Percentiles rank a stretch among this genome's conserved stretches.
These are phyloP conservation scores for Beris chalybata DNA, from an alignment of 2,888 invertebrate genomes.

Conservation along the genomic window DNA sequence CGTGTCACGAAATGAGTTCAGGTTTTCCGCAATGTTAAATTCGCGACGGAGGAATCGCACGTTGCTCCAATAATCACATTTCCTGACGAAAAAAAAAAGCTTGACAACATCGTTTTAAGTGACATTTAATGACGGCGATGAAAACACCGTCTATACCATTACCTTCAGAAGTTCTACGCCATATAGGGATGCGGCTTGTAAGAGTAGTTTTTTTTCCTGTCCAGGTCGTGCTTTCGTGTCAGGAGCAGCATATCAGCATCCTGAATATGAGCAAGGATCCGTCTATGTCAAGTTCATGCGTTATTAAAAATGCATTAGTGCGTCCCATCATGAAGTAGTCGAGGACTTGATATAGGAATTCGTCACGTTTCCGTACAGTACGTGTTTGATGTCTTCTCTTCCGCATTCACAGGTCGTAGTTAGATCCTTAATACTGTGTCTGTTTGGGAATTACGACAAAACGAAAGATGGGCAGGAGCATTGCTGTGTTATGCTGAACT, in stretches of 20 bases:
- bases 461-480: no score
- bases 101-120: constrained; percentile 27
- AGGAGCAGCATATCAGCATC: no score
- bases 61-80: constrained; percentile 12
- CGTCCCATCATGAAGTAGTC: constrained; percentile 18
- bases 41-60: constrained; percentile 2
- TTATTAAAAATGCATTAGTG: constrained; percentile 39
- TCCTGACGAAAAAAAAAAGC: constrained; percentile 1
- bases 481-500: no score
- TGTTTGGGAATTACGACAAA: no score
- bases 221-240: no score
- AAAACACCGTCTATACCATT: constrained; percentile 3
- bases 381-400: constrained; percentile 27
- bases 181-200: not conserved
- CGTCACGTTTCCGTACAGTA: constrained; percentile 34
- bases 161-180: constrained; percentile 17
- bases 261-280: no score
- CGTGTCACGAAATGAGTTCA: not conserved
- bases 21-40: not conserved
- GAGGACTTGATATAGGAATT: constrained; percentile 25
- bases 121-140: constrained; percentile 27
- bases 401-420: no score
- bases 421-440: no score
- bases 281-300: constrained; percentile 22
- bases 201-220: no score